Evolutionary conservation across 2,888 invertebrate species (phyloP), one percentile per base, ranked within the genome.

Genomic region (Rosalia funebris): DNA sequence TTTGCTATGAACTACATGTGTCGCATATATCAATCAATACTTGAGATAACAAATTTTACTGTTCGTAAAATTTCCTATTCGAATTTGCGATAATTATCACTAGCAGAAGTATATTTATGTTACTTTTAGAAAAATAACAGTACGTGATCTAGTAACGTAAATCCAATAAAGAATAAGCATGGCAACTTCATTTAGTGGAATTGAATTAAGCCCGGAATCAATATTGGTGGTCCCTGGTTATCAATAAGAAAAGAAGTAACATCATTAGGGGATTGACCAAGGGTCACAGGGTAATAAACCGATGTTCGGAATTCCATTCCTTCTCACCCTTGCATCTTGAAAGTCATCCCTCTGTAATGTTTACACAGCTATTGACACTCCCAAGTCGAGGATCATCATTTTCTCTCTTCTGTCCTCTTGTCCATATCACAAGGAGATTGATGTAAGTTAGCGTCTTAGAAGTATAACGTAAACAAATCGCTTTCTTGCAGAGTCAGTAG

Each of bases 361-460:
- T 77, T 77, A 76, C 76, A 76, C 71, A 71, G 67, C 71, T 69
- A 74, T 75, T 74, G 75, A 77, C 76, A 75, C 76, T 74, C 74
- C 75, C 72, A 70, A 62, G 60, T 59, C 65, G 59, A 60, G 66
- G 66, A 63, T 63, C 69, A 71, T 71, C 65, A 56, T 71, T 68
- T 60, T 62, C 63, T 53, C 16, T 53, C 46, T 32, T 46, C 25
- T 46, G n/a, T 9, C 25, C 42, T 32, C 42, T 42, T 53, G 16
- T n/a, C 31, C 12, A 15, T 11, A 31, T 41, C 31, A 5, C 16
- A 16, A 14, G 32, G 31, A 32, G 42, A 41, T 53, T 53, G 53
- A 53, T 39, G 42, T 42, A 32, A 34, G 15, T 14, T 36, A 16
- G 9, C 42, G 16, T 14, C 53, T 53, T 42, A 42, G 14, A 9